Conservation (phyloP, 2,113 vertebrate genomes). For the Pelecanus crispus region DNA sequence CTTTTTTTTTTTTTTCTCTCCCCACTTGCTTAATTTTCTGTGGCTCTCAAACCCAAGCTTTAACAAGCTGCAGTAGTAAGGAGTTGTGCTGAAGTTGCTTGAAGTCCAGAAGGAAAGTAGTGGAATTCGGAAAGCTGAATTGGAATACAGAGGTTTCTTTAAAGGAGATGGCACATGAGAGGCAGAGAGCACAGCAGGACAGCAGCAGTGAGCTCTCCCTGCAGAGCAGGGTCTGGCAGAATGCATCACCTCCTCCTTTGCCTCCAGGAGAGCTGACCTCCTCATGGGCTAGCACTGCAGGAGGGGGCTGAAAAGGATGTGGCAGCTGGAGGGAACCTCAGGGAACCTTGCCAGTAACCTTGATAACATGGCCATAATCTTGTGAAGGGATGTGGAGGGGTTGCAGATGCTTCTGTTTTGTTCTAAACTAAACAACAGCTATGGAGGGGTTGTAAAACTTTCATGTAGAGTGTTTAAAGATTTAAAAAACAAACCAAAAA, state of each 20-base stretch:
- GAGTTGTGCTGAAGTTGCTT: background rate
- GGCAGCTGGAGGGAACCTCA: background rate
- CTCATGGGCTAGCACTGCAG: background rate
- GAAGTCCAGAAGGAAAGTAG: background rate
- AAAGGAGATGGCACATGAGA: background rate
- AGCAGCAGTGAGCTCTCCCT: background rate
- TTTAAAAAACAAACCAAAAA: background rate
- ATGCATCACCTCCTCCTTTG: background rate
- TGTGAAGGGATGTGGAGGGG: background rate
- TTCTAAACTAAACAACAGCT: background rate
- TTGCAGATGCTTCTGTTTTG: background rate
- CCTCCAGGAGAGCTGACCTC: background rate
- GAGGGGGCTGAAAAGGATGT: background rate
- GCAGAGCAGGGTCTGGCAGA: background rate
- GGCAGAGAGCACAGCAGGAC: background rate
- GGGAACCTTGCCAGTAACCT: background rate
- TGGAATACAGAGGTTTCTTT: background rate
- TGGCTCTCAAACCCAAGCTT: background rate
- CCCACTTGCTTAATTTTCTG: background rate
- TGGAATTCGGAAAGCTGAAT: background rate
- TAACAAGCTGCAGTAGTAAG: background rate
- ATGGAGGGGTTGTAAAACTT: background rate
- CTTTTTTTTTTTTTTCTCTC: background rate
- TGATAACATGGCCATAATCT: background rate
- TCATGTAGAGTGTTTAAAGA: background rate